These are phyloP conservation scores for Matsumyia berberina DNA, from an alignment of 2,888 invertebrate genomes.

Conservation along the genomic window DNA sequence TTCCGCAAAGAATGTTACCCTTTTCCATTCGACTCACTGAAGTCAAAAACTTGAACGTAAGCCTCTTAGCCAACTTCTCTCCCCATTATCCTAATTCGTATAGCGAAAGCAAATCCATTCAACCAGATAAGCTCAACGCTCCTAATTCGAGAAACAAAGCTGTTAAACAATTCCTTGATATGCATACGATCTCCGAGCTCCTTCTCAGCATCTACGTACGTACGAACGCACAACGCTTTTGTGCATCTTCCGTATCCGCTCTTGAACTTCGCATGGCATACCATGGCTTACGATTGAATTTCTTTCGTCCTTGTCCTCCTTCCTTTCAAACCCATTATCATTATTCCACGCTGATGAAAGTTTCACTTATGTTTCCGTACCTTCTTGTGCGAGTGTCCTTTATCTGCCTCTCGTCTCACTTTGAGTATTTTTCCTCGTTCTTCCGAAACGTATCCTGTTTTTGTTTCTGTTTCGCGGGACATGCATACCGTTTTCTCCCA, in stretches of 20 bases:
- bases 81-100: not conserved
- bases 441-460: conserved; percentile 51
- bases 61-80: not conserved
- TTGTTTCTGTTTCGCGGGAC: conserved; percentile 49
- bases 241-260: conserved; percentile 12
- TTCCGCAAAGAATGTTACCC: too few species aligned
- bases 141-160: conserved; percentile 10
- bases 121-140: conserved; percentile 8
- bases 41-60: not conserved
- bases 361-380: conserved; percentile 49
- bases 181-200: not conserved
- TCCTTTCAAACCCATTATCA: conserved; percentile 5
- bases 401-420: conserved; percentile 52
- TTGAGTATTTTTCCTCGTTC: conserved; percentile 16
- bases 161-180: conserved; percentile 17
- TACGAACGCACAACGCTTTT: too few species aligned
- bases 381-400: conserved; percentile 28
- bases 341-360: conserved; percentile 36
- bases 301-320: too few species aligned
- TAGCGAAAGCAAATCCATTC: not conserved
- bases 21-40: not conserved
- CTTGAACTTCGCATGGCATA: conserved; percentile 36
- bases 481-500: conserved; percentile 31
- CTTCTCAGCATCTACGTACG: conserved; percentile 3
- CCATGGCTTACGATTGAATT: not conserved